Evolutionary conservation across 2,888 invertebrate species (phyloP).

Genomic region (Sussaba pulchella): DNA sequence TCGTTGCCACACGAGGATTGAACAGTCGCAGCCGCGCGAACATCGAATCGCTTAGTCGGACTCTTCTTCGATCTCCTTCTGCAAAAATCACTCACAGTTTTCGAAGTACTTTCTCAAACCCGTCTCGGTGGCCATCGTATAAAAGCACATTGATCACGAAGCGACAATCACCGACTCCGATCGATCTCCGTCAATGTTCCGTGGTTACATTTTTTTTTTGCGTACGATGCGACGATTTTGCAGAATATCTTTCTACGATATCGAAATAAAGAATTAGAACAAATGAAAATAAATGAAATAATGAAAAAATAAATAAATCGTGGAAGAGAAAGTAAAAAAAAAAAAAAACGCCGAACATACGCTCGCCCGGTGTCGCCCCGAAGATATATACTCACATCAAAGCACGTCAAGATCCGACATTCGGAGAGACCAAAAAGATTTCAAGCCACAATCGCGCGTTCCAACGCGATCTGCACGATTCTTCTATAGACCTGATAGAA

Average conservation of each 20-base stretch:
- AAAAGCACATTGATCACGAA: slow-evolving; percentile 39
- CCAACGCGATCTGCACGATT: slow-evolving; percentile 76
- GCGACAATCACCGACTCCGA: slow-evolving; percentile 6
- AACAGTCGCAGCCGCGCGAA: slow-evolving; percentile 23
- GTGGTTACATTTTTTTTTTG: neutral
- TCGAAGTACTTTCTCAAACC: slow-evolving; percentile 36
- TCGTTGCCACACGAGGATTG: slow-evolving; percentile 35
- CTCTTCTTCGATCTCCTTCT: slow-evolving; percentile 43
- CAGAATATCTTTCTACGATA: slow-evolving; percentile 5
- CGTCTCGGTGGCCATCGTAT: neutral
- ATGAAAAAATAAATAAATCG: too few species aligned
- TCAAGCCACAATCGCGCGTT: slow-evolving; percentile 77
- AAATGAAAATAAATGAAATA: too few species aligned
- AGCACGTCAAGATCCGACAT: slow-evolving; percentile 75
- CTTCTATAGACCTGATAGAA: slow-evolving; percentile 80
- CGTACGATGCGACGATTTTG: neutral
- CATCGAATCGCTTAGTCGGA: slow-evolving; percentile 33
- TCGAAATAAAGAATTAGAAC: too few species aligned
- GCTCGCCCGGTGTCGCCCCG: slow-evolving; percentile 17
- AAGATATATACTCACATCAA: slow-evolving; percentile 79
- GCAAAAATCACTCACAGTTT: slow-evolving; percentile 54
- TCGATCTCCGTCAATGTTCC: neutral
- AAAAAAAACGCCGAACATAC: slow-evolving; percentile 31
- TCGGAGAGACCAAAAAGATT: slow-evolving; percentile 76
- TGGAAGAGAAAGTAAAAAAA: too few species aligned